These are phyloP conservation scores for Apantesis nais DNA, from an alignment of 2,888 invertebrate genomes.

Conservation along the genomic window DNA sequence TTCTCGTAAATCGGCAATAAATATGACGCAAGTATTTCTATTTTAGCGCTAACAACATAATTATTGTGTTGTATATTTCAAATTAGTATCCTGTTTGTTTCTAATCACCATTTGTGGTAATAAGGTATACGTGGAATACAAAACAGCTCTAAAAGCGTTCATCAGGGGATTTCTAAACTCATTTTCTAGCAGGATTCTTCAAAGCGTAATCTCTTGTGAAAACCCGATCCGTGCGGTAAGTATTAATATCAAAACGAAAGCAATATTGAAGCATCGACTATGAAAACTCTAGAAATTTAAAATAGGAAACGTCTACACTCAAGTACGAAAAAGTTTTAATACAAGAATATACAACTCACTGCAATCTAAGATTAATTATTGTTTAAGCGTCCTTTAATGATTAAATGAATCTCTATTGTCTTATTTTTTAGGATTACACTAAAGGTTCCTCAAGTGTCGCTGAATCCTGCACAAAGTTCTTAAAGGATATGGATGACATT, in stretches of 20 bases:
- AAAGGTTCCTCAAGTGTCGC: too few relatives aligned
- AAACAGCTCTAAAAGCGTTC: not conserved
- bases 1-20: not conserved
- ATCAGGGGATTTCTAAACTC: not conserved
- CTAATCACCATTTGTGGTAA: not conserved
- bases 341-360: too few relatives aligned
- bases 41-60: not conserved
- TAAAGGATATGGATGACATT: not conserved
- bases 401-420: too few relatives aligned
- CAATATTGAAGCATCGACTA: not conserved
- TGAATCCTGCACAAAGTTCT: too few relatives aligned
- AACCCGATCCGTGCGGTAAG: not conserved
- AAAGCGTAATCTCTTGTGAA: not conserved
- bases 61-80: not conserved
- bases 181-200: not conserved
- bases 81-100: not conserved
- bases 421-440: too few relatives aligned
- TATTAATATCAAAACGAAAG: not conserved
- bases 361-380: too few relatives aligned
- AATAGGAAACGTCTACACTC: too few relatives aligned
- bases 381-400: too few relatives aligned
- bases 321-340: too few relatives aligned
- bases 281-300: too few relatives aligned
- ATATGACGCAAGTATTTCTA: not conserved
- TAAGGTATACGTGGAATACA: not conserved